Evolutionary conservation across 2,888 invertebrate species (phyloP).

Genomic region (Mesorhabditis sp.): DNA sequence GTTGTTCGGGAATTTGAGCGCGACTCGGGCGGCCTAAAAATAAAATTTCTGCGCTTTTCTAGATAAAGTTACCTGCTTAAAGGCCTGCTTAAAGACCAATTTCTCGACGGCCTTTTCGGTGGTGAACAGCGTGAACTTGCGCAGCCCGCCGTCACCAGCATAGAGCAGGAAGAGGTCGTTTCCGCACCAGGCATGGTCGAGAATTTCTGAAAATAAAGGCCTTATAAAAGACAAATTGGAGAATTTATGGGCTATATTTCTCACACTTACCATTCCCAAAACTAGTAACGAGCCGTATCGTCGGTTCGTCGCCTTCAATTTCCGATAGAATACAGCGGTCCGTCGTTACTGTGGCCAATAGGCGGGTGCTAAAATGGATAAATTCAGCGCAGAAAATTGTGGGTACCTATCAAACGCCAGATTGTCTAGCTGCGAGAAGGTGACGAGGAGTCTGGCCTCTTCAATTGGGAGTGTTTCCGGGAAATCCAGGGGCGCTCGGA

Average conservation of each 20-base stretch:
- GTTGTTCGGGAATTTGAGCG: no score
- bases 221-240: not conserved
- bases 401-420: not conserved
- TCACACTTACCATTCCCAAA: not conserved
- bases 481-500: conserved; percentile 17
- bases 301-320: not conserved
- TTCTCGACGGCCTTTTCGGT: conserved; percentile 27
- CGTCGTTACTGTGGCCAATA: not conserved
- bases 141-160: conserved; percentile 23
- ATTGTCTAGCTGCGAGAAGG: not conserved
- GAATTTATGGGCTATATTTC: not conserved
- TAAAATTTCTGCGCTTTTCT: no score
- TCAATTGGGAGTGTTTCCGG: not conserved
- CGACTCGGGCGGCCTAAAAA: no score
- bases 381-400: not conserved
- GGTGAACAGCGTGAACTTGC: conserved; percentile 33
- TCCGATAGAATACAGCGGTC: not conserved
- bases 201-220: conserved; percentile 25
- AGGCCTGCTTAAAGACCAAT: conserved; percentile 20
- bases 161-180: conserved; percentile 35
- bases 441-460: not conserved
- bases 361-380: not conserved
- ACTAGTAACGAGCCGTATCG: not conserved
- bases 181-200: conserved; percentile 26
- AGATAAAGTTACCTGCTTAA: conserved; percentile 16